Evolutionary conservation across 1,140 invertebrate genomes (phyloP).

Genomic region (Lepidurus packardi): DNA sequence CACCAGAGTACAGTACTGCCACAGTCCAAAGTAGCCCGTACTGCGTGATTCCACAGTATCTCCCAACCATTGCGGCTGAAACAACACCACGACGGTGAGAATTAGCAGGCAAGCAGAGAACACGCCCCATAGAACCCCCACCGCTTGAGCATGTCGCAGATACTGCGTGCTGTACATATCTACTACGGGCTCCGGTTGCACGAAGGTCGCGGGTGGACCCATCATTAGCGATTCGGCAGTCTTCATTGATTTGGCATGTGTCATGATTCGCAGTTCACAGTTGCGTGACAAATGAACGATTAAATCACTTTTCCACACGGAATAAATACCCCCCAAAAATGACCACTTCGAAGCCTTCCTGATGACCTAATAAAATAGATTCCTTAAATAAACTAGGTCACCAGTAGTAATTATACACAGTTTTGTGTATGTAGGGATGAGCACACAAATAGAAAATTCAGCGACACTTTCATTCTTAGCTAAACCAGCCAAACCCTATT

Average conservation of each 20-base stretch:
- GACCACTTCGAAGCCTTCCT: too few relatives aligned
- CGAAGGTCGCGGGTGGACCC: neutral
- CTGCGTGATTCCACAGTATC: slow-evolving; percentile 67
- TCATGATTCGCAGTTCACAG: neutral
- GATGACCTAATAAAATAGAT: too few relatives aligned
- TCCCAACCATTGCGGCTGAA: slow-evolving; percentile 92
- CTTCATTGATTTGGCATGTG: neutral
- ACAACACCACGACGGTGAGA: slow-evolving; percentile 86
- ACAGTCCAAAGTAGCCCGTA: slow-evolving; percentile 86
- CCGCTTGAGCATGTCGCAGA: slow-evolving; percentile 90
- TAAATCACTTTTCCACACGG: neutral
- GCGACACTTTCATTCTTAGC: too few relatives aligned
- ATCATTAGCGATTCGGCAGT: slow-evolving; percentile 7
- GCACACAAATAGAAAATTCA: too few relatives aligned
- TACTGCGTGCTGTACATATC: slow-evolving; percentile 86
- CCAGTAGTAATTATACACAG: too few relatives aligned
- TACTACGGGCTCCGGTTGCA: neutral
- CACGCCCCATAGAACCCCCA: slow-evolving; percentile 87
- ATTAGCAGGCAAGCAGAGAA: slow-evolving; percentile 89
- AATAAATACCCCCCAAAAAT: too few relatives aligned
- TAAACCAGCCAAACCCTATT: too few relatives aligned
- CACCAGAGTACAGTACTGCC: slow-evolving; percentile 66
- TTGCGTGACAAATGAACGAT: neutral
- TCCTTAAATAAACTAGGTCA: too few relatives aligned
- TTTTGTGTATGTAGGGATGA: too few relatives aligned